Evolutionary conservation across 2,113 vertebrate genomes (phyloP).

Genomic region (Calcarius ornatus): DNA sequence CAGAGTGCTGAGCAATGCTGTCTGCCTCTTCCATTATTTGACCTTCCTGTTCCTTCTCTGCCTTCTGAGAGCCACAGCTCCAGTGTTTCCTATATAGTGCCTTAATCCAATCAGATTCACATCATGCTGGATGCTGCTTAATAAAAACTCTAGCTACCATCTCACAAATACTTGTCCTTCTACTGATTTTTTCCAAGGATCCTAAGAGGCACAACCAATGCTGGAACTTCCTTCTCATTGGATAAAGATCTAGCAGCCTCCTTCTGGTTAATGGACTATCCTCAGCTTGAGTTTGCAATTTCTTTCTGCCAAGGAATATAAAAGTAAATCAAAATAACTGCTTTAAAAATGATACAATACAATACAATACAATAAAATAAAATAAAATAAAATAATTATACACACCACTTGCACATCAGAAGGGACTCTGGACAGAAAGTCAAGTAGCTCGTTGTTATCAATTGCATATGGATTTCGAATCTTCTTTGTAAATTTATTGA

Average conservation of each 20-base stretch:
- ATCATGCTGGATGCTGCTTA: not conserved
- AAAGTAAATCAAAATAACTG: not conserved
- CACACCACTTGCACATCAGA: constrained; percentile 97
- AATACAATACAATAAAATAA: not conserved
- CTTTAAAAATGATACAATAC: not conserved
- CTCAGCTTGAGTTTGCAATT: not conserved
- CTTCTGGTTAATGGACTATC: not conserved
- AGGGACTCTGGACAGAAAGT: constrained; percentile 96
- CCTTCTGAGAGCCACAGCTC: not conserved
- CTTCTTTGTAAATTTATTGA: constrained; percentile 99
- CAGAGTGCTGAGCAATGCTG: not conserved
- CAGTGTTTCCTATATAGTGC: not conserved
- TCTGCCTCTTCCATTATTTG: not conserved
- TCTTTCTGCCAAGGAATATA: not conserved
- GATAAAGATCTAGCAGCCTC: not conserved
- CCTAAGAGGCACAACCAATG: not conserved
- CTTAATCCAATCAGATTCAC: not conserved
- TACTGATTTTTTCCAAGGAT: not conserved
- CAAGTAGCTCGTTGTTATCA: constrained; percentile 96
- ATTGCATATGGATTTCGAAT: constrained; percentile 93
- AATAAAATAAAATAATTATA: constrained; percentile 49
- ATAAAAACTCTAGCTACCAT: not conserved
- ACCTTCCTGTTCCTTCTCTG: not conserved
- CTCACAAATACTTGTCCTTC: not conserved
- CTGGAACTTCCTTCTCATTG: not conserved